These are phyloP conservation scores for Atlantisia rogersi DNA, from an alignment of 2,113 vertebrate genomes.

Conservation along the genomic window DNA sequence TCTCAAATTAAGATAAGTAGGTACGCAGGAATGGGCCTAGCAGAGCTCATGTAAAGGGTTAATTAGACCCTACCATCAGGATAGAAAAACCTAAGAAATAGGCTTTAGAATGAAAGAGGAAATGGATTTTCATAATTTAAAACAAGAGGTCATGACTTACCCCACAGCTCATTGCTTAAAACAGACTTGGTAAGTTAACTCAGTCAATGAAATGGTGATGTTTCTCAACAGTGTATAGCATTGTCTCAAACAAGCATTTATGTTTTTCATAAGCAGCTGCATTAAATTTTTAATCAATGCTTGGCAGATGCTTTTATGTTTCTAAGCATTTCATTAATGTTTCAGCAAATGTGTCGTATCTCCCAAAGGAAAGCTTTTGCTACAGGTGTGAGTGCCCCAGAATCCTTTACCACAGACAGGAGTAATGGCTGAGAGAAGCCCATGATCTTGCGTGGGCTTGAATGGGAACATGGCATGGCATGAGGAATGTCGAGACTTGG, in stretches of 20 bases:
- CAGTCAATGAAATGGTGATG: neutral
- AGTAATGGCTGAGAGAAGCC: neutral
- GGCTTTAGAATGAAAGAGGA: neutral
- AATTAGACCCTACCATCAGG: neutral
- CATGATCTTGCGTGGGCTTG: neutral
- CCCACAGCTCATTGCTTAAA: neutral
- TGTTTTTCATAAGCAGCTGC: neutral
- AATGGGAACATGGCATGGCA: neutral
- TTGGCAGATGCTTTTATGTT: neutral
- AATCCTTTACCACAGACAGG: neutral
- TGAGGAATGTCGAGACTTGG: neutral
- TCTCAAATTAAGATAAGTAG: neutral
- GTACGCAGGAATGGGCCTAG: neutral
- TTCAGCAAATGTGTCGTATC: neutral
- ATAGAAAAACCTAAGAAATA: neutral
- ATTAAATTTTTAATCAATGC: conserved; percentile 21
- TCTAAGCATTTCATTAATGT: conserved; percentile 11
- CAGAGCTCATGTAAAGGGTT: neutral
- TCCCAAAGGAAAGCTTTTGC: neutral
- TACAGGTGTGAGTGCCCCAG: neutral
- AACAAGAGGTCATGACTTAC: neutral
- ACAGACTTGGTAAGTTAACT: neutral
- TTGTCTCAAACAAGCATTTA: neutral
- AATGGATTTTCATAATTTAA: neutral
- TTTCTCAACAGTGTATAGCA: neutral